Conservation (phyloP, 1,140 invertebrate genomes). For the Drosophila tropicalis region DNA sequence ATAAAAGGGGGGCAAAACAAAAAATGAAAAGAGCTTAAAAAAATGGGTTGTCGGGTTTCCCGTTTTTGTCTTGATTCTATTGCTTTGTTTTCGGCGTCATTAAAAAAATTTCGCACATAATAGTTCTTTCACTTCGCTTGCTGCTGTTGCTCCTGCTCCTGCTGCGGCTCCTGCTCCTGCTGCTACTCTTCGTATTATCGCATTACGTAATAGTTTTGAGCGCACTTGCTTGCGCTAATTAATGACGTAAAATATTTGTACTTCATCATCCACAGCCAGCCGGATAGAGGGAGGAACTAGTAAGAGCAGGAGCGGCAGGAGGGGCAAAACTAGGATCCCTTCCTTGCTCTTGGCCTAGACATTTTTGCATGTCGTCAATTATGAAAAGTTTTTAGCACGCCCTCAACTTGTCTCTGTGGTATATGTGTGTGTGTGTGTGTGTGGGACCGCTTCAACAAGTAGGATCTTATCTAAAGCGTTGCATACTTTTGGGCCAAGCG, state of each 20-base stretch:
- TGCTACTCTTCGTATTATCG: slow-evolving; percentile 49
- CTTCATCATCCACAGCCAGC: slow-evolving; percentile 54
- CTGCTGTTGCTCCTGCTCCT: slow-evolving; percentile 10
- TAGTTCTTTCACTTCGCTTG: slow-evolving; percentile 43
- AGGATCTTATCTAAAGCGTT: slow-evolving; percentile 52
- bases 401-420: slow-evolving; percentile 24
- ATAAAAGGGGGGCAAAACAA: slow-evolving; percentile 2
- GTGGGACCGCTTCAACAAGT: slow-evolving; percentile 56
- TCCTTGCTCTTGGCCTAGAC: slow-evolving; percentile 4
- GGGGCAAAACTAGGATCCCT: background rate
- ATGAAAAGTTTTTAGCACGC: slow-evolving; percentile 71
- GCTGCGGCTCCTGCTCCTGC: background rate
- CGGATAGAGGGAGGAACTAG: background rate
- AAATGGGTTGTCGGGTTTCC: background rate
- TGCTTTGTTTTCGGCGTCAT: slow-evolving; percentile 50
- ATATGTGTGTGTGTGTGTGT: slow-evolving; percentile 21
- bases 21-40: slow-evolving; percentile 3
- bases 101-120: slow-evolving; percentile 71
- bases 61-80: slow-evolving; percentile 26
- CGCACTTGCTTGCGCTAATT: slow-evolving; percentile 64
- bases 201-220: slow-evolving; percentile 74
- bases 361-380: slow-evolving; percentile 68
- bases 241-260: slow-evolving; percentile 79
- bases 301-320: background rate
- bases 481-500: slow-evolving; percentile 29